phyloP scores from a whole-genome alignment of 2,888 invertebrate species.

The Caenorhabditis auriculariae region DNA sequence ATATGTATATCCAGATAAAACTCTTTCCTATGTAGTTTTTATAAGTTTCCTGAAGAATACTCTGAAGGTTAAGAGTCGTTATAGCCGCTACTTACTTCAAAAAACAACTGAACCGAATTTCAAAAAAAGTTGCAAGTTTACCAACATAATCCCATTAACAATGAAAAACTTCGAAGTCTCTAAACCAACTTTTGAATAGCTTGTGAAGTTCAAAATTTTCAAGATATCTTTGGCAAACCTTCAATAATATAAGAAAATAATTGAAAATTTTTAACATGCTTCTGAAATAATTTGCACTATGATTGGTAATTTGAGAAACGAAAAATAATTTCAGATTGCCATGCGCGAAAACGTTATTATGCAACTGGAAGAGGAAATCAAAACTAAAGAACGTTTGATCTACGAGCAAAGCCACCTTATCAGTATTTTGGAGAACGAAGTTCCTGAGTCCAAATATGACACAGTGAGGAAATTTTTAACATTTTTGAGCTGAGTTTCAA shows the following conservation, averaged over 20 bases:
- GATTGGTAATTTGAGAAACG: too few species aligned
- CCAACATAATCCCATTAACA: background rate
- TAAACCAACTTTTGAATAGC: background rate
- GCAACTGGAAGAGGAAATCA: conserved; percentile 41
- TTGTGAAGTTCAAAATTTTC: background rate
- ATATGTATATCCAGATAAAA: too few species aligned
- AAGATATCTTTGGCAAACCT: background rate
- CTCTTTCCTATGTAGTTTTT: too few species aligned
- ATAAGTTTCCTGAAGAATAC: too few species aligned
- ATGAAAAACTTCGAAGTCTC: background rate
- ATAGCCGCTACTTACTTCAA: background rate
- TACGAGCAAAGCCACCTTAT: conserved; percentile 41
- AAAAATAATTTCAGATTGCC: conserved; percentile 28
- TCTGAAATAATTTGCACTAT: too few species aligned
- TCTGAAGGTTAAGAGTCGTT: too few species aligned
- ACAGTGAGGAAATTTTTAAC: too few species aligned
- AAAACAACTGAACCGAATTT: too few species aligned
- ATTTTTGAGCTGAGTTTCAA: too few species aligned
- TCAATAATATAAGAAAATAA: too few species aligned
- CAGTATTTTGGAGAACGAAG: conserved; percentile 36
- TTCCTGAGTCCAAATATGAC: conserved; percentile 29
- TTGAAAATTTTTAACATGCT: too few species aligned
- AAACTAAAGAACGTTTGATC: conserved; percentile 37
- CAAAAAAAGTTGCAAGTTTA: too few species aligned
- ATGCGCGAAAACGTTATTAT: conserved; percentile 39